Conservation (phyloP, 2,888 invertebrate genomes). For the Linnaemya tessellans region DNA sequence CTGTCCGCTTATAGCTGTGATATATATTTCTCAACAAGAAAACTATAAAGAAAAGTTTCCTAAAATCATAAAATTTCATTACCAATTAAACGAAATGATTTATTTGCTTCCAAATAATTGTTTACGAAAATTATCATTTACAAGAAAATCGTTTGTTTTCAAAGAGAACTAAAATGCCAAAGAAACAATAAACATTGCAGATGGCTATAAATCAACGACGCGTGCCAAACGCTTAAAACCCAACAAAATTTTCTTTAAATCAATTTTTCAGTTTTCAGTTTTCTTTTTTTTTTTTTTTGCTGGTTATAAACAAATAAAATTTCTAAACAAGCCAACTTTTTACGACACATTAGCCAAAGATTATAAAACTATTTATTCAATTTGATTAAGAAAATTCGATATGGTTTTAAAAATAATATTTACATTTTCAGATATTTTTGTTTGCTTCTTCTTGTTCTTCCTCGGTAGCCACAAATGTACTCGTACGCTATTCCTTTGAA, state of each 20-base stretch:
- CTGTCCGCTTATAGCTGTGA: neutral
- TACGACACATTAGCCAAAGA: constrained; percentile 50
- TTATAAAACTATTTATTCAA: constrained; percentile 56
- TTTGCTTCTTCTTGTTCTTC: neutral
- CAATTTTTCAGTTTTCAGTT: too few species aligned
- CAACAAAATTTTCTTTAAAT: constrained; percentile 15
- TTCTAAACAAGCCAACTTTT: constrained; percentile 56
- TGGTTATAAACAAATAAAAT: constrained; percentile 16
- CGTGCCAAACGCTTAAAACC: constrained; percentile 65
- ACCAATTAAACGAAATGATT: neutral
- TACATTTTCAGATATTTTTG: neutral
- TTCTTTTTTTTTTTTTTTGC: constrained; percentile 10
- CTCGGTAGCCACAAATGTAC: neutral
- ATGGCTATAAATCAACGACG: constrained; percentile 64
- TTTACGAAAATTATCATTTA: constrained; percentile 7
- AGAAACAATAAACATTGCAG: constrained; percentile 22
- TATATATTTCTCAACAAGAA: too few species aligned
- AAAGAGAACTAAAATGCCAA: constrained; percentile 19
- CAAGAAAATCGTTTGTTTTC: constrained; percentile 35
- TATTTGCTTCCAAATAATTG: constrained; percentile 25
- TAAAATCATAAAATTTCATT: neutral
- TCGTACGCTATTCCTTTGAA: neutral
- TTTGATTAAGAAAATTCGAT: constrained; percentile 45
- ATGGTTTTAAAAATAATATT: constrained; percentile 24
- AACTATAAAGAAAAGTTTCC: neutral